Base-by-base conservation (phyloP, 1,140 invertebrate species). In the Pomacea maculata region DNA sequence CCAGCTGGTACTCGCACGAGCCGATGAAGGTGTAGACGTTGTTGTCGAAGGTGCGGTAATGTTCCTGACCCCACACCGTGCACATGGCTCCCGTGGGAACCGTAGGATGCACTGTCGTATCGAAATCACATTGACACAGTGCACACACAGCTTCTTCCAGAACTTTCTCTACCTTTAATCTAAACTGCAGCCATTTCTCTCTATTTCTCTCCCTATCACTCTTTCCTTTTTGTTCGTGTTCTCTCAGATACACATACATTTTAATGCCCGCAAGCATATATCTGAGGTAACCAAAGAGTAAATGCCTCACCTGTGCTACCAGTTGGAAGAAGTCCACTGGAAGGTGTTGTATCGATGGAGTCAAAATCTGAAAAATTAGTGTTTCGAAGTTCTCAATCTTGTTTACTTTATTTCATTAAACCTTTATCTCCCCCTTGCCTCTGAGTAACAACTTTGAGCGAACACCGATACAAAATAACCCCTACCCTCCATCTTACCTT, bases 11-110 rank as follows among this genome's bases (percentile, higher is more conserved):
- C 54, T 74, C 65, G 80, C 80, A 83, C 5, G 21, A 12, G 6
- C 89, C 89, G 73, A 86, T 83, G 77, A 89, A 93, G 86, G 89
- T 90, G 85, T 91, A 93, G n/a, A 93, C 81, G 61, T 88, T 90
- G n/a, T 95, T 95, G 91, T 97, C 96, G 85, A 97, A 97, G 0
- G 96, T 97, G 87, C 96, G 95, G 85, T 95, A 96, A 90, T 97
- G 96, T 8, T 93, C 91, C 61, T 94, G 94, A 29, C 94, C 94
- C 96, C 96, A 97, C 5, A 94, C 94, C 70, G 95, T 93, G 87
- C 96, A 97, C 55, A 83, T 84, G 1, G 86, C 83, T 61, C 80
- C 73, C 87, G 92, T 85, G 88, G 89, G 82, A 89, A 92, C 19
- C n/a, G 75, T 77, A 1, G 63, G 75, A 34, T 29, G 75, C 52